Evolutionary conservation across 2,888 invertebrate species (phyloP), one percentile per base, ranked within the genome.

Genomic region (Melinaea marsaeus): DNA sequence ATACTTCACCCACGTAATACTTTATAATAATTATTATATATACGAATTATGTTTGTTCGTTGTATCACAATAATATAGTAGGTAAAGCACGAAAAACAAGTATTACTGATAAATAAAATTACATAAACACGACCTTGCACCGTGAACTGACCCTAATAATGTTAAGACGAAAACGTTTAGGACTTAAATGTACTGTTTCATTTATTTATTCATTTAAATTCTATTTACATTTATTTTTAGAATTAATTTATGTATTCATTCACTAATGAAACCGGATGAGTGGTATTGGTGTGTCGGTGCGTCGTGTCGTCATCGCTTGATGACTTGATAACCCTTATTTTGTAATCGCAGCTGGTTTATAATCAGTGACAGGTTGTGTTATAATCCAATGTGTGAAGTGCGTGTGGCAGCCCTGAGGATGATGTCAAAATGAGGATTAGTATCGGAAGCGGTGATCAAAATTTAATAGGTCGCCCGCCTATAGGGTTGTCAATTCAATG

Each of bases 351-450:
- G 55, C 63, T 61, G 63, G 67, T 67, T 67, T 65, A 64, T 68
- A 65, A 68, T 68, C 68, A 63, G 46, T 57, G 65, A 64, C 60
- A 62, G 56, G 59, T 65, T 65, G 58, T 45, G 63, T 62, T 69
- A 70, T 69, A 67, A 63, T 68, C 67, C 63, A 56, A 35, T 55
- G 51, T 60, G 55, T 61, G 61, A 58, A 22, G 57, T 63, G 59
- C 63, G 66, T 69, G 71, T 70, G 69, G 64, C 60, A 64, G 68
- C 66, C 65, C 61, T 69, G 67, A 61, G 57, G 65, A 61, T 73
- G 73, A 73, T 63, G 69, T 73, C 71, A 73, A 51, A 51, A 51
- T 51, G 51, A 9, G 22, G 51, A 51, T 22, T 51, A 51, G 5
- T 5, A 13, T 13, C 13, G 5, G 5, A 13, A 48, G 48, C n/a